Evolutionary conservation across 2,888 invertebrate species (phyloP).

Genomic region (Peribatodes rhomboidaria): DNA sequence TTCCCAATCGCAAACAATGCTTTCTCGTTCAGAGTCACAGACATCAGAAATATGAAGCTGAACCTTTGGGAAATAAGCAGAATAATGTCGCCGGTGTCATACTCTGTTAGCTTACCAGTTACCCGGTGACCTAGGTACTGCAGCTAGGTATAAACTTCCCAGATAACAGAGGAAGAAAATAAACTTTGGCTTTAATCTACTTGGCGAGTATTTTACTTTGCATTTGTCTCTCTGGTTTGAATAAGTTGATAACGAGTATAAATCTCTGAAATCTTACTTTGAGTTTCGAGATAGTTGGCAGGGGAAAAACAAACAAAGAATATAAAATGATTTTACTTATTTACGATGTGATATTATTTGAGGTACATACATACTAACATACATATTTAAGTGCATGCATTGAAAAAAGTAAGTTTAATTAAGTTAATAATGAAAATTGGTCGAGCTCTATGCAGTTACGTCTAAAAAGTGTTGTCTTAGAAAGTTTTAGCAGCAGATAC

Average conservation of each 20-base stretch:
- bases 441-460: too few relatives aligned
- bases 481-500: neutral
- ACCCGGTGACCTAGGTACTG: conserved; percentile 21
- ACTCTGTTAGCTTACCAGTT: conserved; percentile 37
- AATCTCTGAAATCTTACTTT: conserved; percentile 22
- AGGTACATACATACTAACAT: too few relatives aligned
- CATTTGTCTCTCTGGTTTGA: conserved; percentile 23
- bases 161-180: conserved; percentile 35
- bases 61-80: conserved; percentile 67
- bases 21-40: conserved; percentile 53
- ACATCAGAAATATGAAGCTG: conserved; percentile 59
- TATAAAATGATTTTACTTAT: neutral
- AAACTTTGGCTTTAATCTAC: conserved; percentile 30
- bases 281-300: conserved; percentile 7
- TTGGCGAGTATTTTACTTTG: conserved; percentile 27
- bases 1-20: conserved; percentile 56
- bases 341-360: neutral
- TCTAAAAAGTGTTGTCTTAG: too few relatives aligned
- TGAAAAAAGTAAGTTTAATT: too few relatives aligned
- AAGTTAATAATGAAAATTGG: too few relatives aligned
- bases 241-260: conserved; percentile 25
- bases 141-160: conserved; percentile 24
- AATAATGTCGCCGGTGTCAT: conserved; percentile 60
- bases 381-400: too few relatives aligned
- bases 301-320: conserved; percentile 3